Base-by-base conservation (phyloP, 2,888 invertebrate genomes). In the Choristoneura rosaceana region DNA sequence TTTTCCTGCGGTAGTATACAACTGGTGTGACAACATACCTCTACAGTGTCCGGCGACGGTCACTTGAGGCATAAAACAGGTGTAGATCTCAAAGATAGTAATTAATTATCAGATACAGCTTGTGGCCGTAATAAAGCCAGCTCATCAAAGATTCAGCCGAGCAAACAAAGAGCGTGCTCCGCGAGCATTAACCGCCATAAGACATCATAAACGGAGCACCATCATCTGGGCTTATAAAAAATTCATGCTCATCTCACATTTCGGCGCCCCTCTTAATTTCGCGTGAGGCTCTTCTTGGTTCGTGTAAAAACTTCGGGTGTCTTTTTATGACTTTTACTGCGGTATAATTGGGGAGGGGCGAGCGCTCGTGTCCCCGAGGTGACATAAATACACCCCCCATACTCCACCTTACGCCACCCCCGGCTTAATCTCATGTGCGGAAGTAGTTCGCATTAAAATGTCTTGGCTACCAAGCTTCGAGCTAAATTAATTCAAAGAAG, bases 241-340 rank as follows among this genome's bases (percentile, higher is more conserved):
- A 94, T 94, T 94, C 94, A 94, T 93, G 88, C 90, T 93, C 93
- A 94, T 94, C 94, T 93, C 92, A 93, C 93, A 93, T 93, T 93
- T 94, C 93, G 92, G 90, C 92, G 91, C 93, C 94, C 94, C 91
- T 93, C 94, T 94, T 94, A 94, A 94, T 94, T 94, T 93, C 93
- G 91, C 92, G 91, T 91, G 92, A 89, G 92, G 87, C 85, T 91
- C 92, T 91, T 89, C 93, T 93, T 89, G 91, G 89, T 91, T 90
- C 92, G 92, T 93, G 93, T 93, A 93, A 93, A 93, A 93, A 94
- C 94, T 94, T 94, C 92, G 94, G 93, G 93, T 93, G 93, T 92
- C 93, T 94, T 93, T 94, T 94, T 94, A 94, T 94, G 94, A 93
- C 94, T 94, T 93, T 94, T 94, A 94, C 93, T 94, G 93, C 93